Conservation (phyloP, 2,888 invertebrate species). For the Apoderus coryli region DNA sequence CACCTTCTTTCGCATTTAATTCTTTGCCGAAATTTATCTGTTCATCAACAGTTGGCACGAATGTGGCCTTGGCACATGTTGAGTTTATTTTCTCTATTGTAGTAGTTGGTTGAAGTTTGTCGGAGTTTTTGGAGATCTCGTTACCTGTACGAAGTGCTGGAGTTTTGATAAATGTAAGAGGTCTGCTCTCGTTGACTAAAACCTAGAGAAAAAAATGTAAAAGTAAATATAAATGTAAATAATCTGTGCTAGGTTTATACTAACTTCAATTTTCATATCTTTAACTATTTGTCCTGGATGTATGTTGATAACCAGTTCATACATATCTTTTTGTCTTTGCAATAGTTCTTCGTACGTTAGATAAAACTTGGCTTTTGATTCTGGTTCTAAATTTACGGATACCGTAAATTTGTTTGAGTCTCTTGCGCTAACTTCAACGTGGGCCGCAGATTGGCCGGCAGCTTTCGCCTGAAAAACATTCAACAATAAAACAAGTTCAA, state of each 20-base stretch:
- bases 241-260: slow-evolving; percentile 4
- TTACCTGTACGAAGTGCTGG: slow-evolving; percentile 50
- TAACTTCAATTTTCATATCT: slow-evolving; percentile 41
- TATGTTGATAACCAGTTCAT: slow-evolving; percentile 53
- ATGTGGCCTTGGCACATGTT: slow-evolving; percentile 33
- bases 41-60: slow-evolving; percentile 43
- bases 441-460: slow-evolving; percentile 45
- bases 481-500: no score
- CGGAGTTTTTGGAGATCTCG: slow-evolving; percentile 42
- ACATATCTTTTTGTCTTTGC: slow-evolving; percentile 44
- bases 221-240: not conserved
- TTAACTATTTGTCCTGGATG: slow-evolving; percentile 54
- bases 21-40: slow-evolving; percentile 38
- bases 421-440: slow-evolving; percentile 46
- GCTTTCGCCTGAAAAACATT: slow-evolving; percentile 39
- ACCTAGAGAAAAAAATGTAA: slow-evolving; percentile 31
- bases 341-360: slow-evolving; percentile 60
- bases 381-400: slow-evolving; percentile 49
- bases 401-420: slow-evolving; percentile 58
- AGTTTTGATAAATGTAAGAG: slow-evolving; percentile 43
- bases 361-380: slow-evolving; percentile 50
- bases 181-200: slow-evolving; percentile 45
- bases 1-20: slow-evolving; percentile 23
- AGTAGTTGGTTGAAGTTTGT: slow-evolving; percentile 30
- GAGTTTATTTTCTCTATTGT: slow-evolving; percentile 23